A percentile compares a stretch with the other conserved stretches of the same genome.
These are phyloP conservation scores for Geothlypis trichas DNA, from an alignment of 2,113 vertebrate genomes.

Conservation along the genomic window DNA sequence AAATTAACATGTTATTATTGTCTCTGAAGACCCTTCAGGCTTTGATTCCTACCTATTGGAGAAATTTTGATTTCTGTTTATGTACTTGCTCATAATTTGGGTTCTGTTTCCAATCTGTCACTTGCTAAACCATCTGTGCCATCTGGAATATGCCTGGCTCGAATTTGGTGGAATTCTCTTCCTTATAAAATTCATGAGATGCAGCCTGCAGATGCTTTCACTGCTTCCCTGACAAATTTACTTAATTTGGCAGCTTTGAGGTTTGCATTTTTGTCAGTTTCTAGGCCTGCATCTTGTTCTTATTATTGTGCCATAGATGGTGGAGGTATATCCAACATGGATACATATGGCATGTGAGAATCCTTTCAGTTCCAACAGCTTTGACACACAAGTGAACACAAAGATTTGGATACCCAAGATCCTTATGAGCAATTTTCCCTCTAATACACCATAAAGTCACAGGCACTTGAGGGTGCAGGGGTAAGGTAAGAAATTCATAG, in stretches of 20 bases:
- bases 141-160: slow-evolving; percentile 55
- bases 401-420: not conserved
- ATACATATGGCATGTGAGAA: not conserved
- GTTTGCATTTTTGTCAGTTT: slow-evolving; percentile 44
- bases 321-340: not conserved
- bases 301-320: not conserved
- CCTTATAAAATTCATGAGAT: slow-evolving; percentile 55
- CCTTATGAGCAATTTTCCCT: not conserved
- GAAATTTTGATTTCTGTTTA: slow-evolving; percentile 65
- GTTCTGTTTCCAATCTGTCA: slow-evolving; percentile 71
- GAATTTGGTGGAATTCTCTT: slow-evolving; percentile 55
- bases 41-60: slow-evolving; percentile 60
- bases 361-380: not conserved
- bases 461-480: not conserved
- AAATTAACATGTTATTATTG: slow-evolving; percentile 51
- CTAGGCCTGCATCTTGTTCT: not conserved
- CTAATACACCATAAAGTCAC: not conserved
- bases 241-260: slow-evolving; percentile 30
- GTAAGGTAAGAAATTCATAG: not conserved
- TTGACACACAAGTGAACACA: not conserved
- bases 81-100: slow-evolving; percentile 59
- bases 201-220: slow-evolving; percentile 45
- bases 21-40: slow-evolving; percentile 51
- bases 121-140: slow-evolving; percentile 69
- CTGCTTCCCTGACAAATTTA: slow-evolving; percentile 29